Conservation (phyloP, 2,888 invertebrate species). For the Holacanthella duospinosa region DNA sequence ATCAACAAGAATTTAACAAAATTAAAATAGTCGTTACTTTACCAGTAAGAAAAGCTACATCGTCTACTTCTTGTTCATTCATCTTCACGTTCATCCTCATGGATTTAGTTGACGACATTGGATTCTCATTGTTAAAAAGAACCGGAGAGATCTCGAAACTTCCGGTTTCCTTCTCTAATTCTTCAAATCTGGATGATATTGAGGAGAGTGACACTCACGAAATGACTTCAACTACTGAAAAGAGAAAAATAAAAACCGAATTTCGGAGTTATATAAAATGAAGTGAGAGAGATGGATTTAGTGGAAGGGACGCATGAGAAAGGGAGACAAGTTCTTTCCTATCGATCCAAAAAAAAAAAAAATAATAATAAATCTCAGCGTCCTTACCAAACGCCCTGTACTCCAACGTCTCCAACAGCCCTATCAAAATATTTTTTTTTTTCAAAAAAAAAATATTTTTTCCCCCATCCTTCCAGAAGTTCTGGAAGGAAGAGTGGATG, state of each 20-base stretch:
- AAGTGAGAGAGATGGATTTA: no score
- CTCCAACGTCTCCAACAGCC: no score
- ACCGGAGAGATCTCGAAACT: no score
- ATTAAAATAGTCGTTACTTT: no score
- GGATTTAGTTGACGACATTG: slow-evolving; percentile 31
- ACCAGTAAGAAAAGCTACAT: slow-evolving; percentile 86
- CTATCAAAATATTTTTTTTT: no score
- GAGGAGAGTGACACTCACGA: neutral
- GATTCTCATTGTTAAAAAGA: neutral
- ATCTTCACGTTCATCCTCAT: slow-evolving; percentile 43
- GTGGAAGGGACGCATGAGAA: neutral
- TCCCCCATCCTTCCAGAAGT: no score
- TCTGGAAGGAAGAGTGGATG: no score
- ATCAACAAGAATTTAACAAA: neutral
- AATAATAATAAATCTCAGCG: no score
- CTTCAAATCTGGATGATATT: neutral
- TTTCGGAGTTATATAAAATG: neutral
- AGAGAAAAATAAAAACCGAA: neutral
- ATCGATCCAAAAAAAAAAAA: neutral
- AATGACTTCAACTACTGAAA: no score
- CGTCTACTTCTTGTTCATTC: slow-evolving; percentile 86
- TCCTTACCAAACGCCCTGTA: no score
- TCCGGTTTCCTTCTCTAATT: no score
- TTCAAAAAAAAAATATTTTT: no score
- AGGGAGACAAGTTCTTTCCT: neutral